Base-by-base conservation (phyloP, 2,113 vertebrate genomes). In the Pseudolaguvia tuberculata region DNA sequence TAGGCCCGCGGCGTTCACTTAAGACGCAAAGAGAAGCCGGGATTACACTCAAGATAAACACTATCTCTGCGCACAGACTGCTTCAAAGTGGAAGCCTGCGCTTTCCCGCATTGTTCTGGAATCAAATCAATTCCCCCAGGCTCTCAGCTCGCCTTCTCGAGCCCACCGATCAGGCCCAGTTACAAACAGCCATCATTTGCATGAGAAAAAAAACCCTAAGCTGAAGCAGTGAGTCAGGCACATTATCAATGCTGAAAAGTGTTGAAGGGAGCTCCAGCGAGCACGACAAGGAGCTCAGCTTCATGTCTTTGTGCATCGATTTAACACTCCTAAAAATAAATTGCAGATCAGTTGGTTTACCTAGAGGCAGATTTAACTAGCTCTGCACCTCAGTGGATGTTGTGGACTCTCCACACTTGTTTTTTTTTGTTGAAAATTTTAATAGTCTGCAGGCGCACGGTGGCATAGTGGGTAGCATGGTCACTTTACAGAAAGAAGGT, bases 261-360 rank as follows among this genome's bases (percentile, higher is more conserved):
- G 81, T 88, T 89, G 86, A 86, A 83, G 85, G 87, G 87, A 89
- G 88, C 88, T 87, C 83, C 86, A 87, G 85, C 84, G 86, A 87
- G 88, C 88, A 88, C 85, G 82, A 86, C 86, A 86, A 89, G 87
- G 87, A 75, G 85, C 15, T 68, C 68, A 83, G 86, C 90, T 90
- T 91, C 88, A 87, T 86, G 89, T 89, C 88, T 83, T 82, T 73
- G 73, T 72, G 82, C 88, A 90, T 91, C 82, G 89, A 91, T 91
- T 92, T 87, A 88, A 86, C 83, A 82, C 87, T 89, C 80, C 83
- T 84, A 88, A 89, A 87, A 90, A 91, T 89, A 88, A 91, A 91
- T 89, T 88, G 88, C 87, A 88, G 90, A 92, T 92, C 89, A 91
- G 90, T 89, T 82, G 88, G 87, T 88, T 90, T 88, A 90, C 89